Evolutionary conservation across 1,140 invertebrate species (phyloP).

Genomic region (Drosophila baimaii): DNA sequence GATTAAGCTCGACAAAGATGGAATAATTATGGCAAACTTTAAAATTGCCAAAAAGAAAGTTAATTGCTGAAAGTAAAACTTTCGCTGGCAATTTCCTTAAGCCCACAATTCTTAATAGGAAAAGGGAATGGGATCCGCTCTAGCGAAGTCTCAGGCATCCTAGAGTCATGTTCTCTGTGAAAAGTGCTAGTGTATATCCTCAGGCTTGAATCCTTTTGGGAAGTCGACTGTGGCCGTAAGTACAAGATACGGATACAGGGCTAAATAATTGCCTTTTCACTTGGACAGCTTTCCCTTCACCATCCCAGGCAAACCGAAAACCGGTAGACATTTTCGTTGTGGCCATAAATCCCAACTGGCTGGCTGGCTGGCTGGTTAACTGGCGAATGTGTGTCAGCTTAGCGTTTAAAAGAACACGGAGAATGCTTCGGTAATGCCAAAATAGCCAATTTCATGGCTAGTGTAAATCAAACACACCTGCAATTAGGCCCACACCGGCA

Average conservation of each 20-base stretch:
- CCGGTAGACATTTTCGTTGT: slow-evolving; percentile 58
- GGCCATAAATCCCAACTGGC: slow-evolving; percentile 66
- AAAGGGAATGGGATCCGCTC: slow-evolving; percentile 7
- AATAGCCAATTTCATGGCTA: slow-evolving; percentile 78
- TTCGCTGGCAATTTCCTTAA: not conserved
- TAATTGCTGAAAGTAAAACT: slow-evolving; percentile 1
- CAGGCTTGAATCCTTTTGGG: slow-evolving; percentile 29
- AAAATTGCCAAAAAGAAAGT: not conserved
- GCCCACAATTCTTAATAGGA: not conserved
- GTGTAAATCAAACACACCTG: slow-evolving; percentile 79
- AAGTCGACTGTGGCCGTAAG: slow-evolving; percentile 44
- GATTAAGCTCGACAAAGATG: no score
- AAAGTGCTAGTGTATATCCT: slow-evolving; percentile 10
- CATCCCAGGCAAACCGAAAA: slow-evolving; percentile 2
- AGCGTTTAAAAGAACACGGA: slow-evolving; percentile 62
- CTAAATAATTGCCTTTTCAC: slow-evolving; percentile 72
- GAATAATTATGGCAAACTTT: not conserved
- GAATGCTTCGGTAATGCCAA: slow-evolving; percentile 65
- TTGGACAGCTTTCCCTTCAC: slow-evolving; percentile 8
- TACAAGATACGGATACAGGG: slow-evolving; percentile 50
- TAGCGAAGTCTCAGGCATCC: not conserved
- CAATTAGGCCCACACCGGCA: slow-evolving; percentile 61
- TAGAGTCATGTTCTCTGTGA: not conserved
- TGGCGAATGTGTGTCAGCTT: slow-evolving; percentile 71
- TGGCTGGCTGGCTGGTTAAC: no score